A percentile compares a stretch with the other conserved stretches of the same genome.
phyloP scores from a whole-genome alignment of 2,797 vertebrate genomes.

The Eidolon dupreanum region DNA sequence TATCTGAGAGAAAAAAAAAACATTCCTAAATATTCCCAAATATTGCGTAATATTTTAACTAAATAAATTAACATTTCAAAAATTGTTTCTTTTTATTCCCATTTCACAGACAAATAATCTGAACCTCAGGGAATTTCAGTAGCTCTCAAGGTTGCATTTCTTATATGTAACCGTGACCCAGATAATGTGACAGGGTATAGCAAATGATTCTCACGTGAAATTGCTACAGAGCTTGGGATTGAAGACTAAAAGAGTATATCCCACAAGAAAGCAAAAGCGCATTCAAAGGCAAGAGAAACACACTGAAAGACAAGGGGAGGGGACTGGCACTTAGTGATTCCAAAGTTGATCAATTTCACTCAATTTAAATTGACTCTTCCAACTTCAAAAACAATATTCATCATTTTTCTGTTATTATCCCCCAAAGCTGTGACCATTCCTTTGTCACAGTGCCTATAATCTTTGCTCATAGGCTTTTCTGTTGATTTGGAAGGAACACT shows the following conservation, averaged over 20 bases:
- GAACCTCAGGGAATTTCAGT: neutral
- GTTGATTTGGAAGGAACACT: neutral
- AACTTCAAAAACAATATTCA: neutral
- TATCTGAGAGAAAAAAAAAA: neutral
- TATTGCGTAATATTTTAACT: neutral
- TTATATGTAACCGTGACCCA: neutral
- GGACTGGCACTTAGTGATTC: neutral
- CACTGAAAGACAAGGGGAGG: neutral
- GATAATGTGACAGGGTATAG: fast-evolving
- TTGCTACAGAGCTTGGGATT: neutral
- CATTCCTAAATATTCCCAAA: neutral
- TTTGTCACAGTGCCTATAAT: neutral
- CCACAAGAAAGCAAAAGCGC: neutral
- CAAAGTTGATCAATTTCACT: neutral
- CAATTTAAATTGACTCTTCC: neutral
- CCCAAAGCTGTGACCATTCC: neutral
- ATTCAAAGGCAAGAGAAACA: neutral
- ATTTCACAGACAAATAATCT: neutral
- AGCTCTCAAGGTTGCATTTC: neutral
- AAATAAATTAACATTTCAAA: neutral
- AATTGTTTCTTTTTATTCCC: no score
- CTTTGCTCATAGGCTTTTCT: neutral
- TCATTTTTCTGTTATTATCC: neutral
- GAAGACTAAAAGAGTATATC: neutral
- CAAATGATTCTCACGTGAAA: neutral